These are phyloP conservation scores for Hippopotamyrus pictus DNA, from an alignment of 2,797 vertebrate genomes.

Conservation along the genomic window DNA sequence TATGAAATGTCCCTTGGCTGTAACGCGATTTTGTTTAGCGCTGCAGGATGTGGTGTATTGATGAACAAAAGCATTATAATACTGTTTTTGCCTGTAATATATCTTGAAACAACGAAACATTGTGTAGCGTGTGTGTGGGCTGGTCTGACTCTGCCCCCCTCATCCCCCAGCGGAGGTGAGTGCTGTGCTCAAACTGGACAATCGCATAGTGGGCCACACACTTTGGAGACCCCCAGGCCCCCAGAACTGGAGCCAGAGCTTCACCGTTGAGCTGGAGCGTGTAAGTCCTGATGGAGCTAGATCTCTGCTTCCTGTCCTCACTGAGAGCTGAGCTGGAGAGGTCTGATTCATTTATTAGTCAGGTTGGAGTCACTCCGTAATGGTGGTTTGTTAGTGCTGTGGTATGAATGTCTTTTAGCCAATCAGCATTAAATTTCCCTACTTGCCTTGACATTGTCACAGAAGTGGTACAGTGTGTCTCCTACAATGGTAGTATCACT, in stretches of 20 bases:
- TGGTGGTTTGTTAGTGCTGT: neutral
- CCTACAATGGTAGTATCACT: neutral
- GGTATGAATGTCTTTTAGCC: neutral
- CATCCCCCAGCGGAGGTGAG: conserved; percentile 67
- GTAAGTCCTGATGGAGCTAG: conserved; percentile 53
- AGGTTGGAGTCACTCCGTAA: neutral
- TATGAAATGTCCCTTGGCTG: neutral
- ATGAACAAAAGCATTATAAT: neutral
- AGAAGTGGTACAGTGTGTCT: neutral
- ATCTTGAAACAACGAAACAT: neutral
- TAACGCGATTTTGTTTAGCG: neutral
- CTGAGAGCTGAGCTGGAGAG: neutral
- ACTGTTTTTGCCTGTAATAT: neutral
- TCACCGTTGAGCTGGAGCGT: conserved; percentile 78
- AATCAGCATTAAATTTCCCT: neutral
- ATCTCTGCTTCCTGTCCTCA: neutral
- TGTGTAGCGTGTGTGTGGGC: neutral
- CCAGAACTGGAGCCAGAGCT: conserved; percentile 83
- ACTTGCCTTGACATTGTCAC: neutral
- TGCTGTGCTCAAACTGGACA: conserved; percentile 86
- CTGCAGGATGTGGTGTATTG: neutral
- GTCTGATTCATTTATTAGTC: neutral
- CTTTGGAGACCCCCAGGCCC: conserved; percentile 76
- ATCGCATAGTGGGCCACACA: conserved; percentile 74
- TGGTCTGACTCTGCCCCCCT: neutral